Evolutionary conservation across 2,888 invertebrate genomes (phyloP), one percentile per base, ranked within the genome.

Genomic region (Cancer borealis): DNA sequence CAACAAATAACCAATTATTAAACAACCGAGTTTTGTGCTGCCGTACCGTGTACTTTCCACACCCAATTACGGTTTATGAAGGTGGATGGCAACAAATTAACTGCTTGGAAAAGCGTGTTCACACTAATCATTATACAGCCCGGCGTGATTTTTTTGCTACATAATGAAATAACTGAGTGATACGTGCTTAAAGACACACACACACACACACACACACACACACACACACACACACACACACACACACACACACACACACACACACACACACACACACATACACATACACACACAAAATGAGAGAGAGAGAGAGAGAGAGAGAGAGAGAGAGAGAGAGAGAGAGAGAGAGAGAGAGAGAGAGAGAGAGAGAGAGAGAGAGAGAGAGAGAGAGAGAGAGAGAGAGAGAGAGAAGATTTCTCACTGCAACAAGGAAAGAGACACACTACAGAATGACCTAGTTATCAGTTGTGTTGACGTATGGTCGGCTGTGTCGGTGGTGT

Each of bases 371-470:
- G 87, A 87, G 30, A 39, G 84, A 84, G 84, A 39, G 26, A 39
- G 39, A 84, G 30, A 89, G 89, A 47, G 26, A 89, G 89, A 89
- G 46, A 26, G 89, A 89, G 17, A 47, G 89, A 89, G 88, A 30
- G 45, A 88, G 14, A 88, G 88, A 21, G 30, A 10, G n/a, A 10
- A 5, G 8, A 2, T 30, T 12, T 39, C 39, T 39, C 39, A 39
- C 39, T 39, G 39, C 39, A 39, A 39, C 2, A 39, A 39, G 39
- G 39, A 39, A 39, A 39, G 39, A 39, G 39, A 39, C 39, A 12
- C 12, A 17, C 54, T 54, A 10, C 54, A 54, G 54, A 60, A 60
- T 21, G 21, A 60, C 60, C 10, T 60, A 21, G 21, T 60, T 4
- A 60, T 60, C 60, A 17, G 21, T 14, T 60, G 3, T 60, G 60